Base-by-base conservation (phyloP, 2,113 vertebrate genomes). In the Pristiophorus japonicus region DNA sequence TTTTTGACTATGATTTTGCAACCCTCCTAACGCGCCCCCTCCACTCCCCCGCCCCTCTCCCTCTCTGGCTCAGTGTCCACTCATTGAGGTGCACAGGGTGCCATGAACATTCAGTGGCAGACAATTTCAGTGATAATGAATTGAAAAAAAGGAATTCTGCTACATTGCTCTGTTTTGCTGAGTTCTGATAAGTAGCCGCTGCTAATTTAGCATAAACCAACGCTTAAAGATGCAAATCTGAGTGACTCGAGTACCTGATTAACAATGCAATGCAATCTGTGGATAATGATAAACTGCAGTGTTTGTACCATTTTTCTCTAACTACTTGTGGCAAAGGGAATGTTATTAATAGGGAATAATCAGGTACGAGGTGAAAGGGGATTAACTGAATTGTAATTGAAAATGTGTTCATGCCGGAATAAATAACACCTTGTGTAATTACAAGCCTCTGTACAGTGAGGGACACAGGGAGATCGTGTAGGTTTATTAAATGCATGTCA, bases 261-360 rank as follows among this genome's bases (percentile, higher is more conserved):
- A 92, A 65, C 34, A 65, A 92, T 92, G 88, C 88, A 65, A 22
- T 92, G 88, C 59, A 92, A 92, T 92, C 88, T 92, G 88, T 55
- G 14, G 88, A 92, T 92, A 92, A 92, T 92, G 59, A 92, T 59
- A 92, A 63, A 92, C 88, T 38, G 34, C 55, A 3, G 16, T 92
- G 88, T 65, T 92, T 65, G 55, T n/a, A 45, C 11, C n/a, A 38
- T 63, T 65, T 92, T 63, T 63, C 88, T 92, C 88, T 63, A 92
- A 92, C 88, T 63, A 92, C 88, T 92, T 38, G 59, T 92, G 88
- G 88, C 88, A 92, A 92, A 92, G 88, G 88, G 59, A 92, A 92
- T 92, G 88, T 92, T 92, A 92, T 92, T 65, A 92, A 92, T 92
- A 92, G 88, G 88, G 88, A 92, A 63, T 92, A 92, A 92, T 92